A percentile compares a stretch with the other conserved stretches of the same genome.
These are phyloP conservation scores for Catocala nupta DNA, from an alignment of 2,888 invertebrate species.

Conservation along the genomic window DNA sequence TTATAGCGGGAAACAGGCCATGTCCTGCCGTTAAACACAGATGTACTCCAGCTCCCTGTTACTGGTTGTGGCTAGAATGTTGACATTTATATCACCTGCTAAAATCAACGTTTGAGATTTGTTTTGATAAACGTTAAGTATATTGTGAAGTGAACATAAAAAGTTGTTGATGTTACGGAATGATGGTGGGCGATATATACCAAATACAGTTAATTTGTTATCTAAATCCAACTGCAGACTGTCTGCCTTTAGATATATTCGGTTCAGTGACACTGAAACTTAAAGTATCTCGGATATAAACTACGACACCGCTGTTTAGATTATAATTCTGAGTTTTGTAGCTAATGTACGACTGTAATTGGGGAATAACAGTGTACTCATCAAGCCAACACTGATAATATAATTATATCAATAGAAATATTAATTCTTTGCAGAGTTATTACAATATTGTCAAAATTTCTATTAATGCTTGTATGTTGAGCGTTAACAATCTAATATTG, in stretches of 20 bases:
- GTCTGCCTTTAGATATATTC: conserved; percentile 19
- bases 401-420: conserved; percentile 19
- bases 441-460: conserved; percentile 24
- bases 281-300: conserved; percentile 20
- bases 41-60: conserved; percentile 11
- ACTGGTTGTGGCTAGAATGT: conserved; percentile 9
- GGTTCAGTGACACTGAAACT: conserved; percentile 26
- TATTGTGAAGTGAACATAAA: conserved; percentile 14
- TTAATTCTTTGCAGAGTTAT: conserved; percentile 16
- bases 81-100: conserved; percentile 35
- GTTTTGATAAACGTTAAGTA: neutral
- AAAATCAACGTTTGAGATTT: conserved; percentile 11
- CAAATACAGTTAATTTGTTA: conserved; percentile 11
- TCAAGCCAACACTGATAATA: conserved; percentile 33
- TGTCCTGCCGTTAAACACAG: conserved; percentile 24
- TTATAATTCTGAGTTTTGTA: conserved; percentile 21
- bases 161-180: conserved; percentile 18
- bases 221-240: conserved; percentile 20
- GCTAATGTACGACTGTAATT: conserved; percentile 13
- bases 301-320: conserved; percentile 27
- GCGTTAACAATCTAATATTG: conserved; percentile 17
- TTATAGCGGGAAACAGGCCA: conserved; percentile 20
- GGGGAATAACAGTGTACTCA: conserved; percentile 18
- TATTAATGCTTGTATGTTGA: conserved; percentile 32
- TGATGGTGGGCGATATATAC: conserved; percentile 33